A percentile compares a stretch with the other conserved stretches of the same genome.
Evolutionary conservation across 2,113 vertebrate genomes (phyloP).

Genomic region (Oenanthe melanoleuca): DNA sequence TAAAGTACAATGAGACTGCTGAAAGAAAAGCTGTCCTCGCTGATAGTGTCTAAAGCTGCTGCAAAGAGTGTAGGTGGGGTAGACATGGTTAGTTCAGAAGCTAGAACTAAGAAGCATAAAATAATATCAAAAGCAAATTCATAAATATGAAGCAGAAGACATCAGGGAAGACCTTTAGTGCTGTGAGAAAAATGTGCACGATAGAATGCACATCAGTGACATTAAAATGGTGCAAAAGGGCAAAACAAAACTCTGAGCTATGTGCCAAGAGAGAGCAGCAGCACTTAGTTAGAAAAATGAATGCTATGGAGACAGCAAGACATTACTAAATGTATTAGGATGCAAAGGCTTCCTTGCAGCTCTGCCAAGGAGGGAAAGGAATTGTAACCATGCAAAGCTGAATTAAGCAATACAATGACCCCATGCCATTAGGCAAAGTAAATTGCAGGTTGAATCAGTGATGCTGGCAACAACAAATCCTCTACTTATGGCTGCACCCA

Average conservation of each 20-base stretch:
- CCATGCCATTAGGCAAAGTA: not conserved
- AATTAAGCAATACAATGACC: conserved; percentile 10
- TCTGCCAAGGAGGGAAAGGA: conserved; percentile 21
- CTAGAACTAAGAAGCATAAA: not conserved
- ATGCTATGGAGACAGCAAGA: not conserved
- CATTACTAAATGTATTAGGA: not conserved
- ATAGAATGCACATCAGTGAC: not conserved
- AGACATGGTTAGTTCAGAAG: not conserved
- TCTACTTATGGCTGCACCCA: not conserved
- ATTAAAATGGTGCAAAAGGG: conserved; percentile 20
- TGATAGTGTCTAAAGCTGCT: not conserved
- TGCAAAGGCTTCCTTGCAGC: conserved; percentile 33
- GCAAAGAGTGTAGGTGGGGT: not conserved
- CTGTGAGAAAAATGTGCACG: conserved; percentile 17
- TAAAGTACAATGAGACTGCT: not conserved
- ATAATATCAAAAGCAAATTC: not conserved
- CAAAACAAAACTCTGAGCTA: conserved; percentile 15
- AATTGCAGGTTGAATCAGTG: not conserved
- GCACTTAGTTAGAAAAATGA: not conserved
- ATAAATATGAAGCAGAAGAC: not conserved
- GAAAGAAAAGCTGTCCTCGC: conserved; percentile 24
- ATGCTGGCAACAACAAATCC: not conserved
- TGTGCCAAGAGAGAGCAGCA: conserved; percentile 24
- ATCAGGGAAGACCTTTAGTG: not conserved
- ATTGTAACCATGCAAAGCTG: conserved; percentile 12